These are phyloP conservation scores for Megaptera novaeangliae DNA, from an alignment of 2,113 vertebrate species.

Conservation along the genomic window DNA sequence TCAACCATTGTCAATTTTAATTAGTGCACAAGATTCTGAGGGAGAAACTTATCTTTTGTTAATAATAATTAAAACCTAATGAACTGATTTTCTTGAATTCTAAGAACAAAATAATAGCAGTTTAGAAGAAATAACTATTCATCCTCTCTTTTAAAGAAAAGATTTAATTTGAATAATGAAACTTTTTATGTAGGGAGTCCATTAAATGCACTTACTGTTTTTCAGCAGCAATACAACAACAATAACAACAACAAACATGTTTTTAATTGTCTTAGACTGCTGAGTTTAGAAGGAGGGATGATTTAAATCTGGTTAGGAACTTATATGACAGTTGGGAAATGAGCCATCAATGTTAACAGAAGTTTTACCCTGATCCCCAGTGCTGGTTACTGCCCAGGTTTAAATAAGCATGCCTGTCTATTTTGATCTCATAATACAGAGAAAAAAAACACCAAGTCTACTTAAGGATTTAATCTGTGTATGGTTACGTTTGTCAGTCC, in stretches of 20 bases:
- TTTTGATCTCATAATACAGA: not conserved
- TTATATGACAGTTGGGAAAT: not conserved
- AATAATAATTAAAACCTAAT: conserved; percentile 4
- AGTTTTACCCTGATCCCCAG: not conserved
- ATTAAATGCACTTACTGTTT: not conserved
- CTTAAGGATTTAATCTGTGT: not conserved
- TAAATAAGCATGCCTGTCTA: not conserved
- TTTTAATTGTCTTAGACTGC: not conserved
- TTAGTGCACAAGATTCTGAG: not conserved
- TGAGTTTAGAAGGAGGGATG: not conserved
- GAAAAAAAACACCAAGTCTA: not conserved
- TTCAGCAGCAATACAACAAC: not conserved
- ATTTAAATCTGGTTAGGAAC: not conserved
- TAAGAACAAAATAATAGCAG: not conserved
- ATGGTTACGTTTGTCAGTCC: not conserved
- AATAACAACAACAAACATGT: not conserved
- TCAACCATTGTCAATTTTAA: not conserved
- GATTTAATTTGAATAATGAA: not conserved
- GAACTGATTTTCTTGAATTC: conserved; percentile 5
- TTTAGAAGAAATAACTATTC: not conserved
- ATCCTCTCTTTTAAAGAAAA: conserved; percentile 13
- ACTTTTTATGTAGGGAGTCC: not conserved
- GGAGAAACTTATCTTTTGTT: conserved; percentile 29
- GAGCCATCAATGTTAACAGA: not conserved
- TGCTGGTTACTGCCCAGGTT: not conserved